A percentile compares a stretch with the other conserved stretches of the same genome.
phyloP scores from a whole-genome alignment of 2,888 invertebrate genomes.

The Perizoma affinitatum region DNA sequence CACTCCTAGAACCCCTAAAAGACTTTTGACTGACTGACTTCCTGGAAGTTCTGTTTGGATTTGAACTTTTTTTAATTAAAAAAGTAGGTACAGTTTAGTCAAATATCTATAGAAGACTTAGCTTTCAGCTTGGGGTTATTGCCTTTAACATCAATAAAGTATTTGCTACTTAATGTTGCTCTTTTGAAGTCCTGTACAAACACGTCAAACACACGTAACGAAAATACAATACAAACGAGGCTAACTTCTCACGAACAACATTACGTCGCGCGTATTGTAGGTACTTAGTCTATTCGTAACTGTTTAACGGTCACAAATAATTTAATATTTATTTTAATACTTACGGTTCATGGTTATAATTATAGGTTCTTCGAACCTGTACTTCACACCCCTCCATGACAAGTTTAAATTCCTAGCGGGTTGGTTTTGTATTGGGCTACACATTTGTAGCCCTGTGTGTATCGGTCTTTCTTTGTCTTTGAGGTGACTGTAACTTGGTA shows the following conservation, averaged over 20 bases:
- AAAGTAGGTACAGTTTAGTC: no score
- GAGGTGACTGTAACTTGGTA: background rate
- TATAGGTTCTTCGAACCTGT: background rate
- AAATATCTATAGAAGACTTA: no score
- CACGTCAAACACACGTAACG: background rate
- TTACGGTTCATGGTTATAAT: slow-evolving; percentile 2
- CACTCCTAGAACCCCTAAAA: no score
- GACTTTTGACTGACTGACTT: no score
- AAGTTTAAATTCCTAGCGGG: no score
- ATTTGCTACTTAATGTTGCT: slow-evolving; percentile 5
- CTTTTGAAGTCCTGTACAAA: background rate
- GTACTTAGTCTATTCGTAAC: slow-evolving; percentile 5
- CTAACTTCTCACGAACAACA: background rate
- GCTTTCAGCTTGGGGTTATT: no score
- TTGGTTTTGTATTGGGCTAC: background rate
- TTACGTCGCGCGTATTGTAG: slow-evolving; percentile 9
- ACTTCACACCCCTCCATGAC: no score
- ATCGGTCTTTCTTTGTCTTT: background rate
- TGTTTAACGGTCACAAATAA: slow-evolving; percentile 12
- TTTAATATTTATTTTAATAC: slow-evolving; percentile 7
- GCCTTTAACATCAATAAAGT: slow-evolving; percentile 4
- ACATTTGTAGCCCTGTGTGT: background rate
- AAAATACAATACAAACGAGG: background rate
- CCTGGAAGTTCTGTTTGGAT: no score
- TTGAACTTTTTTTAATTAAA: no score